Evolutionary conservation across 23 tunicate genomes (phyloP).

Genomic region (Halocynthia aurantium): DNA sequence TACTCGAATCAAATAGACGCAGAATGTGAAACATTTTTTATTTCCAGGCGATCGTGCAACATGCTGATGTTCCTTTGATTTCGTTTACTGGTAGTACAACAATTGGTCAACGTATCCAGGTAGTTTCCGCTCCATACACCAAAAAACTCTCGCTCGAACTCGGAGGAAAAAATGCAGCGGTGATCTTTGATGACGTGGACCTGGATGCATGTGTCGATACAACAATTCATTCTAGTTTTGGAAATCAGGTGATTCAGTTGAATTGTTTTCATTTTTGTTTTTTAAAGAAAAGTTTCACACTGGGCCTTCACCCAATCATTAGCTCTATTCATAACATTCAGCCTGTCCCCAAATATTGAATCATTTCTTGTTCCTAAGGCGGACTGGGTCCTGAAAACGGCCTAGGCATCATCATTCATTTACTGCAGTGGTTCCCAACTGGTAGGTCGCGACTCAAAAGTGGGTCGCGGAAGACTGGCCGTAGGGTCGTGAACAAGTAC

Average conservation of each 20-base stretch:
- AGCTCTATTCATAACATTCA: too few relatives aligned
- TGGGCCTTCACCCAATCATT: too few relatives aligned
- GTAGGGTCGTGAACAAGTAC: too few relatives aligned
- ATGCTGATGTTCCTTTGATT: slow-evolving; percentile 62
- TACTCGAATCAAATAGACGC: not conserved
- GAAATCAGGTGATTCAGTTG: slow-evolving; percentile 46
- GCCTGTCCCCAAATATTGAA: too few relatives aligned
- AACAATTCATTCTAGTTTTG: slow-evolving; percentile 57
- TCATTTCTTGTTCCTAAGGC: too few relatives aligned
- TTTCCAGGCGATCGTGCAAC: slow-evolving; percentile 43
- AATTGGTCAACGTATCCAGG: slow-evolving; percentile 62
- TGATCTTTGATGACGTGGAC: slow-evolving; percentile 72
- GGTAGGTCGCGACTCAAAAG: too few relatives aligned
- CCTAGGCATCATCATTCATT: too few relatives aligned
- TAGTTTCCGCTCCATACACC: slow-evolving; percentile 41
- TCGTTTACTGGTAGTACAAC: slow-evolving; percentile 90
- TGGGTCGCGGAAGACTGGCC: too few relatives aligned
- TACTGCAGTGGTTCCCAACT: too few relatives aligned
- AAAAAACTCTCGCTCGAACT: slow-evolving; percentile 80
- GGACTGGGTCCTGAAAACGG: too few relatives aligned
- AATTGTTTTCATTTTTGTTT: not conserved
- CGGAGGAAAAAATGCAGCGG: slow-evolving; percentile 88
- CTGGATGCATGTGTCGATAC: slow-evolving; percentile 29
- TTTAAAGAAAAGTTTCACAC: not conserved
- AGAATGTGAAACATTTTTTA: not conserved